Base-by-base conservation (phyloP, 2,888 invertebrate genomes). In the Abrostola tripartita region DNA sequence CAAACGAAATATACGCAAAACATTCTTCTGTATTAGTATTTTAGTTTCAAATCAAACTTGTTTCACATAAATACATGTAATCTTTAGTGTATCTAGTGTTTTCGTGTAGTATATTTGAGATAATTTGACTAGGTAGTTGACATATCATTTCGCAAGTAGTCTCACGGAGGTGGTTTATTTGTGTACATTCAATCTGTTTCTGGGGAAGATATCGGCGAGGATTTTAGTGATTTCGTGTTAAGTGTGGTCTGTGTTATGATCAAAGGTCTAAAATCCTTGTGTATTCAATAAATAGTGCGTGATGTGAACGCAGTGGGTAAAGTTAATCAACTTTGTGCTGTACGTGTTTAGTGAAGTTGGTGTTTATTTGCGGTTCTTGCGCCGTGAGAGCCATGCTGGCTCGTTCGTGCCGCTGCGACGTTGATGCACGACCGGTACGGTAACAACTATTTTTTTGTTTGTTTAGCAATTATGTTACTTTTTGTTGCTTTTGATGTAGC, bases 111-210 rank as follows among this genome's bases (percentile, higher is more conserved):
- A 74, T 52, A 79, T 70, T 81, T 71, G 78, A 81, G 82, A 83
- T 85, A 81, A 84, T 86, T 91, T 90, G 88, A 90, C 88, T 90
- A 88, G 85, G 84, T 82, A 84, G 83, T 91, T 92, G 92, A 90
- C 91, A 89, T 90, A 88, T 88, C 89, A 83, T 92, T 92, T 93
- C 91, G 90, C 91, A 92, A 93, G 90, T 90, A 87, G 84, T 88
- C 85, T 87, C 85, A 82, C 85, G 76, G 85, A 88, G 89, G 89
- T 91, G 90, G 88, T 90, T 87, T 91, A 91, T 91, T 92, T 92
- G 92, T 93, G 92, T 92, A 90, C 81, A 71, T 84, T 85, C 88
- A 71, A 84, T 85, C 88, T 89, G 87, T 85, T 85, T 85, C 88
- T 89, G 87, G 84, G 89, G 84, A 86, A 88, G 87, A 86, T 84